These are phyloP conservation scores for Crenichthys baileyi DNA, from an alignment of 2,797 vertebrate species.

Conservation along the genomic window DNA sequence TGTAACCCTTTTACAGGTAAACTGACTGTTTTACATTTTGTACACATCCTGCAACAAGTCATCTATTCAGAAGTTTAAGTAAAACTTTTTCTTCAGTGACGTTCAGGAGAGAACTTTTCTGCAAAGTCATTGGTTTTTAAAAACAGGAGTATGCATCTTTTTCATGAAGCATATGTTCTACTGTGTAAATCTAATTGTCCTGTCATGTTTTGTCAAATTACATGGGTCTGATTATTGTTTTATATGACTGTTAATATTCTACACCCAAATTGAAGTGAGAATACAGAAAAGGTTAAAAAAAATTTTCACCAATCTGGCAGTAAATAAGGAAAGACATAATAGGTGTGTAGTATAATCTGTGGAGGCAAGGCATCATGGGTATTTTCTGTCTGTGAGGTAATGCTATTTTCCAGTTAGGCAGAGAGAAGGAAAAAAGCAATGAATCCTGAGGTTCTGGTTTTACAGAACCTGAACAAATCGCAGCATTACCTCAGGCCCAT, in stretches of 20 bases:
- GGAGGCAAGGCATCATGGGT: conserved; percentile 43
- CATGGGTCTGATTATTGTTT: neutral
- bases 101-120: neutral
- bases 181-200: neutral
- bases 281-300: conserved; percentile 20
- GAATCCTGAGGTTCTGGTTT: conserved; percentile 34
- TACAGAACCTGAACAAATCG: conserved; percentile 39
- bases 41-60: neutral
- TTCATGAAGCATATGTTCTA: neutral
- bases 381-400: conserved; percentile 65
- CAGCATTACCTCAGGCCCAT: conserved; percentile 21
- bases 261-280: neutral
- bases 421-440: conserved; percentile 36
- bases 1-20: neutral
- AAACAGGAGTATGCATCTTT: neutral
- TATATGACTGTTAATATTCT: neutral
- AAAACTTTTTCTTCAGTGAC: neutral
- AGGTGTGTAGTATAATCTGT: conserved; percentile 52
- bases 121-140: neutral
- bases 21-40: neutral
- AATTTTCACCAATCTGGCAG: conserved; percentile 17
- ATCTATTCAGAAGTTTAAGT: neutral
- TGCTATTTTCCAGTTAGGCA: conserved; percentile 44
- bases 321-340: conserved; percentile 8
- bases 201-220: neutral